Evolutionary conservation across 2,797 vertebrate species (phyloP).

Genomic region (Cygnus olor): DNA sequence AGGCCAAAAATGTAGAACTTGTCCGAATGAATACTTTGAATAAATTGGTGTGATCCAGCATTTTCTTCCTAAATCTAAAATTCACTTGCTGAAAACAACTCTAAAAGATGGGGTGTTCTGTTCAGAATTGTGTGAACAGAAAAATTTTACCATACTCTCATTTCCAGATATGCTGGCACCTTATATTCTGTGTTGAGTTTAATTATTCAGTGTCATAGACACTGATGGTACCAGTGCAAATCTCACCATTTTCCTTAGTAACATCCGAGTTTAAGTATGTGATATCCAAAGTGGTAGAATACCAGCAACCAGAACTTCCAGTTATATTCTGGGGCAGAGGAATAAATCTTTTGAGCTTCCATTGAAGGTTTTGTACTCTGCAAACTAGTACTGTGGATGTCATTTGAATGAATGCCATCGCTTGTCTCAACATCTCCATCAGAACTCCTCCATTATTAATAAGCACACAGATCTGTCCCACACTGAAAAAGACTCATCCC

Average conservation of each 20-base stretch:
- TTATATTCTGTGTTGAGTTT: not conserved
- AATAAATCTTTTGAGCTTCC: not conserved
- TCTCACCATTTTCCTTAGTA: not conserved
- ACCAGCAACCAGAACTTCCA: not conserved
- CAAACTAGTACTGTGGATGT: not conserved
- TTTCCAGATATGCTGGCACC: not conserved
- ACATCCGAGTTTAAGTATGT: not conserved
- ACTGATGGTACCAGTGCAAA: not conserved
- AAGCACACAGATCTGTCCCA: not conserved
- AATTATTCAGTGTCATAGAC: not conserved
- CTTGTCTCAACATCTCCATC: not conserved
- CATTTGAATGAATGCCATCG: not conserved
- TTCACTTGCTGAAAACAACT: not conserved
- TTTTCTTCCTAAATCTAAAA: not conserved
- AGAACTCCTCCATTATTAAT: not conserved
- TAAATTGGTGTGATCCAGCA: not conserved
- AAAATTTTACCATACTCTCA: not conserved
- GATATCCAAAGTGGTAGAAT: not conserved
- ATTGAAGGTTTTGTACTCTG: not conserved
- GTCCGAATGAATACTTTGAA: not conserved
- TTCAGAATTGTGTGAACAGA: not conserved
- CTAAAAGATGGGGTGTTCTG: not conserved
- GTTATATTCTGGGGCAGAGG: not conserved
- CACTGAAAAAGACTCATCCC: not conserved
- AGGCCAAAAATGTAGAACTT: not conserved